These are phyloP conservation scores for Lobophora halterata DNA, from an alignment of 2,888 invertebrate species.

Conservation along the genomic window DNA sequence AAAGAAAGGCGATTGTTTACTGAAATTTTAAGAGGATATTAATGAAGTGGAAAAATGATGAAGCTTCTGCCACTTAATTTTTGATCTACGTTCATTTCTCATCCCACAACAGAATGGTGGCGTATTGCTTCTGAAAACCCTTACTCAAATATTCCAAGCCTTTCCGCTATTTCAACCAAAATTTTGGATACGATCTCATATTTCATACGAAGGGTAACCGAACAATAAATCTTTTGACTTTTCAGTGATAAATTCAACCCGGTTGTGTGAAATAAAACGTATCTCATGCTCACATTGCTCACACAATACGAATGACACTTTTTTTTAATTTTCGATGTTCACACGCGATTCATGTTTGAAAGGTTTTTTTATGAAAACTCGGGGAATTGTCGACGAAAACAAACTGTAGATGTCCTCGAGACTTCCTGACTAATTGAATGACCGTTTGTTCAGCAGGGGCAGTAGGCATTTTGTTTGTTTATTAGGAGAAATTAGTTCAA, in stretches of 20 bases:
- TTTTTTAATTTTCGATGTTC: conserved; percentile 23
- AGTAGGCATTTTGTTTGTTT: conserved; percentile 46
- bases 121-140: conserved; percentile 36
- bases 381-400: conserved; percentile 42
- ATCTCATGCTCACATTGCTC: too few species aligned
- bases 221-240: conserved; percentile 32
- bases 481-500: conserved; percentile 41
- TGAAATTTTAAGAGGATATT: too few species aligned
- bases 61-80: conserved; percentile 41
- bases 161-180: conserved; percentile 28
- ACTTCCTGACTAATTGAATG: conserved; percentile 64
- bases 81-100: conserved; percentile 45
- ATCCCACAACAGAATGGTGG: conserved; percentile 43
- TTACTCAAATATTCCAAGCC: conserved; percentile 36
- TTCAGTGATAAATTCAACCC: too few species aligned
- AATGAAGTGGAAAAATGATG: conserved; percentile 45
- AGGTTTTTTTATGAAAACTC: conserved; percentile 29
- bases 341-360: conserved; percentile 59
- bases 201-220: conserved; percentile 30
- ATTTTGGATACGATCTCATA: conserved; percentile 29
- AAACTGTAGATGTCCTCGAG: conserved; percentile 51
- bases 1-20: too few species aligned
- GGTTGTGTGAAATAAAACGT: too few species aligned
- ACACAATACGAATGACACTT: too few species aligned
- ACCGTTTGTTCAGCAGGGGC: conserved; percentile 49